Evolutionary conservation across 2,113 vertebrate genomes (phyloP), one percentile per base, ranked within the genome.

Genomic region (Onychorhynchus coronatus): DNA sequence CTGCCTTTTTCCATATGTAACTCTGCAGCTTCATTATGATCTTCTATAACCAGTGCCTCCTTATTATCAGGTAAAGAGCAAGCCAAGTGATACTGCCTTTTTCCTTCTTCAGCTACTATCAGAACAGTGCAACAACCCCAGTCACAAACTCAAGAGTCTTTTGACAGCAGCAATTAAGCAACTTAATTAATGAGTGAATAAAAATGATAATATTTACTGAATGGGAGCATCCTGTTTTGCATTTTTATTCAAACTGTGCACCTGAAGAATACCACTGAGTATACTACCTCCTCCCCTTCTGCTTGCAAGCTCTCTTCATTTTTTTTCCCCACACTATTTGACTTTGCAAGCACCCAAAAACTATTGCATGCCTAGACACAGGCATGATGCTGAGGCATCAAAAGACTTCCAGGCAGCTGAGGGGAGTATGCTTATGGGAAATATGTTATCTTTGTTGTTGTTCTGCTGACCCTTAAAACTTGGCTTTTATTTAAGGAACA

Each of bases 151-250:
- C 97, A 96, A 98, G 98, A 98, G 98, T 98, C 98, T 98, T 98
- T 98, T 98, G 98, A 98, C 98, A 98, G 98, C 97, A 97, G 97
- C 98, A 98, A 98, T 98, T 99, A 98, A 98, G 98, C 98, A 98
- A 98, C 98, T 98, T 98, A 99, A 99, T 98, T 98, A 98, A 98
- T 97, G 98, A 98, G 96, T 96, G 97, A 98, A 98, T 98, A 98
- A 98, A 98, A 98, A 98, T 97, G 98, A 98, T 98, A 98, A 98
- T 98, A 98, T 98, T 99, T 98, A 98, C 98, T 97, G 98, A 98
- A 98, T 94, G 97, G 97, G 97, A 98, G 98, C 98, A 96, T 98
- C 97, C 98, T 98, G 97, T 97, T 98, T 98, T 98, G 97, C 98
- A 98, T 98, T 98, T 98, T 98, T 97, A 97, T 98, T 98, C 98